Base-by-base conservation (phyloP, 2,888 invertebrate genomes). In the Beris morrisii region DNA sequence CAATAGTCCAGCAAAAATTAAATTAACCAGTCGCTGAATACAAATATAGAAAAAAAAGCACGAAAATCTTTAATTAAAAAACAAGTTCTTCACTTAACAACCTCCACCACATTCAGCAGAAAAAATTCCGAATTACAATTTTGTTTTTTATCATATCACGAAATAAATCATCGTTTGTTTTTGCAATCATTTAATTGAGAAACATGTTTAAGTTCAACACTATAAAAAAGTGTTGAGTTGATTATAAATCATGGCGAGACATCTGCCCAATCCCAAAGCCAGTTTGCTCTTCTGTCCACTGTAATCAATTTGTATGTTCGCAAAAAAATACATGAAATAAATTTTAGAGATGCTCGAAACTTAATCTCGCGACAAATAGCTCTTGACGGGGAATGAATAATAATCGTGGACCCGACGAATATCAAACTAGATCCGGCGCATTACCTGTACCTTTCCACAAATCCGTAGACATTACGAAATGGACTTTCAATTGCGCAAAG, bases 341-440 rank as follows among this genome's bases (percentile, higher is more conserved):
- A 12, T 48, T 48, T 15, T 22, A 22, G 22, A 22, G 38, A 1
- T 43, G 38, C 15, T 43, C 15, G 43, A 22, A 38, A 56, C n/a
- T 56, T 56, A 56, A 56, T 56, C 38, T 38, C 13, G 43, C 56
- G 56, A 56, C 38, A 56, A 56, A 56, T 56, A 56, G 31, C 43
- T 56, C 43, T n/a, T 56, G 56, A 56, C 56, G 38, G 22, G 56
- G 43, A 56, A 56, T 56, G 56, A 56, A 56, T 32, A 56, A 56
- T 32, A 55, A 31, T 32, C 32, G 32, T 11, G 15, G 43, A 13
- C 48, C 48, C n/a, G n/a, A 15, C 12, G 4, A 13, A 50, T 13
- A 50, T 15, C 2, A 50, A 11, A 13, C 15, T 13, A 15, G 15
- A 50, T 13, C 50, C 15, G 15, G 12, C 50, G 12, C 15, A 13